Conservation (phyloP, 1,140 invertebrate species). For the Bombus huntii region DNA sequence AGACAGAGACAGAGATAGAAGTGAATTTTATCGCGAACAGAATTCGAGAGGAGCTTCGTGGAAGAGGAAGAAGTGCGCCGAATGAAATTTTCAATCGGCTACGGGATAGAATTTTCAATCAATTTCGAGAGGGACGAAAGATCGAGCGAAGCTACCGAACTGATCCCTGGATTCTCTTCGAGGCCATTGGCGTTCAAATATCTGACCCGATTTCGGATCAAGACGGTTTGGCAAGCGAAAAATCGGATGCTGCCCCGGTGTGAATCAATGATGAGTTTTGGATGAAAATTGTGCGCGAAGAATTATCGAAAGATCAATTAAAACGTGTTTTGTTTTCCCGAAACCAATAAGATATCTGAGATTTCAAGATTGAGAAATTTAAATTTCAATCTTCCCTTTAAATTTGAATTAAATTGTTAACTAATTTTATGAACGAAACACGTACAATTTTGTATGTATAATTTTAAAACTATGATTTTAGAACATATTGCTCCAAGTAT, state of each 20-base stretch:
- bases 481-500: neutral
- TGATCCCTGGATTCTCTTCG: conserved; percentile 16
- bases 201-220: neutral
- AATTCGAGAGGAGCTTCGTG: conserved; percentile 11
- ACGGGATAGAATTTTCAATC: conserved; percentile 20
- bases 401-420: neutral
- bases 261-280: neutral
- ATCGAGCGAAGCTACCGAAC: neutral
- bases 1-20: neutral
- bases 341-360: neutral
- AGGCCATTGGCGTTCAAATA: conserved; percentile 2
- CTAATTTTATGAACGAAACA: neutral
- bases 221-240: conserved; percentile 10
- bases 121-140: conserved; percentile 3
- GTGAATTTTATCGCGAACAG: neutral
- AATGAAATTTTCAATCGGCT: conserved; percentile 28
- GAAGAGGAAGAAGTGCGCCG: neutral
- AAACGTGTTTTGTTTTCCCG: neutral
- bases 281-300: neutral
- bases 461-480: neutral
- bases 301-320: neutral
- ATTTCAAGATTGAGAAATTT: neutral
- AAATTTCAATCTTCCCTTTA: neutral
- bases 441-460: neutral
- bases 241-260: neutral